Evolutionary conservation across 2,888 invertebrate species (phyloP), one percentile per base, ranked within the genome.

Genomic region (Cephus pygmeus): DNA sequence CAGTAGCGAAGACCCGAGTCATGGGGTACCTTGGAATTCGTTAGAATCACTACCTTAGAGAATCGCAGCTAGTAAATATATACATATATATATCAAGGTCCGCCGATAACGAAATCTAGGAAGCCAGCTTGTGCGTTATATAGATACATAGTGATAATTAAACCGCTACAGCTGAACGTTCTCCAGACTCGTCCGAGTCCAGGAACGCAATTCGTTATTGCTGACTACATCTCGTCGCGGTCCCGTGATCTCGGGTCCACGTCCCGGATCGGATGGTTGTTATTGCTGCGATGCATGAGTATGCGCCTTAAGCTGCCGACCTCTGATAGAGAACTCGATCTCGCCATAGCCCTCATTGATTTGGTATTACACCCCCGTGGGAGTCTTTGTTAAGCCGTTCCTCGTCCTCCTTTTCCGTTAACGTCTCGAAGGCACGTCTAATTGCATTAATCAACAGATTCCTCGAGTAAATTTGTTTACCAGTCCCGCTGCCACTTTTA

Each of bases 401-500:
- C 23, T 9, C 4, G 1, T 40, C 40, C 40, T 40, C 15, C 15
- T 40, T 6, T 15, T 23, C 23, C 56, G 3, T 74, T 2, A 12
- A 35, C 12, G 4, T 56, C 73, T 34, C n/a, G 4, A 40, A 4
- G 30, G 9, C 30, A 12, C 73, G 76, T 77, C 76, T 83, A 83
- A 87, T 85, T 85, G 81, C 76, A 80, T 80, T 80, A 85, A 86
- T 87, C 83, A 80, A 79, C 78, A 83, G 82, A 83, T 87, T 85
- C 76, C 78, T 40, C 73, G 76, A 77, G 36, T 81, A 84, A 86
- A 85, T 86, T 87, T 84, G 83, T 86, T 86, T 86, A 84, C 79
- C 78, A 73, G 56, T 56, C 56, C 15, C 15, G 9, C 23, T 6
- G 56, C 56, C 56, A 56, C 56, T 56, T 23, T 56, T 23, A 23